A percentile compares a stretch with the other conserved stretches of the same genome.
phyloP scores from a whole-genome alignment of 2,888 invertebrate genomes.

The Euplexia lucipara region DNA sequence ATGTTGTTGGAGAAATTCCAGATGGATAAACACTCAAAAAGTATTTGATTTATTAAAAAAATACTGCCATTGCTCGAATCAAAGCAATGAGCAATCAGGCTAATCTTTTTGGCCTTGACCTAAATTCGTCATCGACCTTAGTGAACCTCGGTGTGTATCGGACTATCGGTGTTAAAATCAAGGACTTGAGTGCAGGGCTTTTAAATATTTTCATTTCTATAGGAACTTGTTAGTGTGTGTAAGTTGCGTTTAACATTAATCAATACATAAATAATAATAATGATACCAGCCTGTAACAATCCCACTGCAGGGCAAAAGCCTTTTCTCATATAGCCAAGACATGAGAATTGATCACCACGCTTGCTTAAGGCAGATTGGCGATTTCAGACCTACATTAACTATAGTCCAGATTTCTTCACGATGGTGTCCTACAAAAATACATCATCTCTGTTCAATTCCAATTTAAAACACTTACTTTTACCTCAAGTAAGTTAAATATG shows the following conservation, averaged over 20 bases:
- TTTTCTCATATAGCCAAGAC: too few relatives aligned
- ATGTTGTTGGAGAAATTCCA: too few relatives aligned
- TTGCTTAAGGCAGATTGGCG: too few relatives aligned
- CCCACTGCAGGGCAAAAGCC: too few relatives aligned
- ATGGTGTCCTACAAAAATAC: too few relatives aligned
- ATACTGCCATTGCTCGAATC: not conserved
- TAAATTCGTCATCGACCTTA: constrained; percentile 34
- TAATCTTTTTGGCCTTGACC: constrained; percentile 35
- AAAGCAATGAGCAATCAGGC: constrained; percentile 10
- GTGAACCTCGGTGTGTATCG: not conserved
- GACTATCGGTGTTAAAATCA: constrained; percentile 9
- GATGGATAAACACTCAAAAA: too few relatives aligned
- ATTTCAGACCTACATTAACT: too few relatives aligned
- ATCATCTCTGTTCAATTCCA: not conserved
- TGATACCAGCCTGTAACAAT: too few relatives aligned
- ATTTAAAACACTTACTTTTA: constrained; percentile 7
- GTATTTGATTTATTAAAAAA: not conserved
- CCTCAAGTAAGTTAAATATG: too few relatives aligned
- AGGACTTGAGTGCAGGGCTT: not conserved
- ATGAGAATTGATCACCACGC: too few relatives aligned
- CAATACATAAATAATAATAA: not conserved
- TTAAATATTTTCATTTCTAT: not conserved
- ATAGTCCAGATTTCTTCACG: too few relatives aligned
- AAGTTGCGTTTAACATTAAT: not conserved
- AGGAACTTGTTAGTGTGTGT: not conserved